Conservation (phyloP, 2,888 invertebrate species). For the Orthosia cruda region DNA sequence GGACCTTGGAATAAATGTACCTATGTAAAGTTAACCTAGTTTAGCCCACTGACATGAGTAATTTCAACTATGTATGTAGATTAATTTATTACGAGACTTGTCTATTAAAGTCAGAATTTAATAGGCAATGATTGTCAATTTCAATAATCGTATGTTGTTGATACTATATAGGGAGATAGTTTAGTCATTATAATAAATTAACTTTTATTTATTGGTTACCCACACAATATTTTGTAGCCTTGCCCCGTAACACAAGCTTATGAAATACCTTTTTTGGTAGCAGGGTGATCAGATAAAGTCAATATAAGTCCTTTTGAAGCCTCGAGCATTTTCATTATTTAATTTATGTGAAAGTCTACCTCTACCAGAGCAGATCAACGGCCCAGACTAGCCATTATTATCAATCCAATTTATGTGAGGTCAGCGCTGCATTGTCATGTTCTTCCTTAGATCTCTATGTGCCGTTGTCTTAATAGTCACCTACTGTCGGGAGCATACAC, state of each 20-base stretch:
- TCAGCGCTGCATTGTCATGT: too few relatives aligned
- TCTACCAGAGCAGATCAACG: too few relatives aligned
- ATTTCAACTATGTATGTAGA: conserved; percentile 34
- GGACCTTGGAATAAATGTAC: conserved; percentile 28
- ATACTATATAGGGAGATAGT: conserved; percentile 12
- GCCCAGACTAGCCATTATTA: too few relatives aligned
- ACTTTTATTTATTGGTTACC: conserved; percentile 2
- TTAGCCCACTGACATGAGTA: conserved; percentile 29
- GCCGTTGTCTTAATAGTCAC: too few relatives aligned
- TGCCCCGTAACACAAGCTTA: neutral
- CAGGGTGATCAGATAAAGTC: neutral
- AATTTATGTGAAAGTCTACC: too few relatives aligned
- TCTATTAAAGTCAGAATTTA: conserved; percentile 31
- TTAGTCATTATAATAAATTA: conserved; percentile 6
- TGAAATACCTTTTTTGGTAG: neutral
- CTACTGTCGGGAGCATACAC: too few relatives aligned
- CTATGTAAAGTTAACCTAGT: conserved; percentile 34
- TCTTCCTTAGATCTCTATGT: too few relatives aligned
- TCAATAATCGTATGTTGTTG: conserved; percentile 9
- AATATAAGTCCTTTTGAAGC: neutral
- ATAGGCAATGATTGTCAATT: conserved; percentile 24
- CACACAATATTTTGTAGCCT: conserved; percentile 13
- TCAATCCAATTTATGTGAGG: too few relatives aligned
- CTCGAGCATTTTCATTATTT: neutral
- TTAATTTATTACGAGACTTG: conserved; percentile 29